Evolutionary conservation across 2,113 vertebrate species (phyloP).

Genomic region (Genyomyrus donnyi): DNA sequence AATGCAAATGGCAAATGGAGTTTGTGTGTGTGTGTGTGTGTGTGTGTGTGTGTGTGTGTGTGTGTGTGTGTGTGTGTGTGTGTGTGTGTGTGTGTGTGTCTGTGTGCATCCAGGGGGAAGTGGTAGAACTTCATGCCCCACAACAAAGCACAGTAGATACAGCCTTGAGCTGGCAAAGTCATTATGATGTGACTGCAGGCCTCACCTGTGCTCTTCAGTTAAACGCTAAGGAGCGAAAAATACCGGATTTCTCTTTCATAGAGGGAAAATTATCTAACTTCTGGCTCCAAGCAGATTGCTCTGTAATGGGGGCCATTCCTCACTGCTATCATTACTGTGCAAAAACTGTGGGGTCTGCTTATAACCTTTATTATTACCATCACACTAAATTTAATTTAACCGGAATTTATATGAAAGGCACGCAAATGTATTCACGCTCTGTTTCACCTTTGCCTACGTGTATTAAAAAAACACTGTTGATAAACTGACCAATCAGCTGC

Average conservation of each 20-base stretch:
- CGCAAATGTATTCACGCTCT: neutral
- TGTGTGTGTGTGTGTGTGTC: too few relatives aligned
- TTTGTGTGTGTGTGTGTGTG: neutral
- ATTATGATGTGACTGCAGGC: slow-evolving; percentile 22
- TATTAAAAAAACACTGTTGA: neutral
- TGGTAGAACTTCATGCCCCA: slow-evolving; percentile 11
- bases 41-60: neutral
- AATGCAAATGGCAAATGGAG: slow-evolving; percentile 20
- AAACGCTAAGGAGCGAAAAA: slow-evolving; percentile 28
- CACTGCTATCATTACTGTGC: neutral
- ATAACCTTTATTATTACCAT: neutral
- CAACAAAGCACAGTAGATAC: slow-evolving; percentile 25
- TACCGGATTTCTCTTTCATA: slow-evolving; percentile 19
- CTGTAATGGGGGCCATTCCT: neutral
- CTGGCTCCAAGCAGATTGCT: neutral
- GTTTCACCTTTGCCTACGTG: neutral
- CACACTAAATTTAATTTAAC: neutral
- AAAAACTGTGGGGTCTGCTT: neutral
- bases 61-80: neutral
- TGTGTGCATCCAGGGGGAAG: neutral
- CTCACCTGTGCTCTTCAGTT: slow-evolving; percentile 42
- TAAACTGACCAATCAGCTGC: neutral
- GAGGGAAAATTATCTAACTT: slow-evolving; percentile 8
- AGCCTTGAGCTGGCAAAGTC: slow-evolving; percentile 17
- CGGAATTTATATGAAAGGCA: neutral